Evolutionary conservation across 2,797 vertebrate genomes (phyloP).

Genomic region (Aythya fuligula): DNA sequence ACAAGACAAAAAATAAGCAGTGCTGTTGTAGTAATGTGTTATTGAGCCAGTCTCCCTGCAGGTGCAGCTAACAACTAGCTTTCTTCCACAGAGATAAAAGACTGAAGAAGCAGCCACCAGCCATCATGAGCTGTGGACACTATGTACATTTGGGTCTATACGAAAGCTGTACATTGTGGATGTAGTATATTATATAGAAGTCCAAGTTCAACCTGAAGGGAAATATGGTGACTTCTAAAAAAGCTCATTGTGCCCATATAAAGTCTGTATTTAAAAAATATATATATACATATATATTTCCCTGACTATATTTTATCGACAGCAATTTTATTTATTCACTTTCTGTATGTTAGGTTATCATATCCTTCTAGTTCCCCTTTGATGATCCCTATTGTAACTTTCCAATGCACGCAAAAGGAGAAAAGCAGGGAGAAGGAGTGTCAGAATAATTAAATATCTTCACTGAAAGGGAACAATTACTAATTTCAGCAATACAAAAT

Average conservation of each 20-base stretch:
- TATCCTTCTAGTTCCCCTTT: not conserved
- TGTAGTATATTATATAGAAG: not conserved
- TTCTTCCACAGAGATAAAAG: not conserved
- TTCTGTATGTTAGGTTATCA: not conserved
- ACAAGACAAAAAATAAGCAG: not conserved
- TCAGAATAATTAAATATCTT: slow-evolving; percentile 37
- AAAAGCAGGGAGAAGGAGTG: not conserved
- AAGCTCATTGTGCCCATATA: not conserved
- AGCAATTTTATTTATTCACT: not conserved
- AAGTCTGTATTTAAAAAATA: not conserved
- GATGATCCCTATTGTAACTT: not conserved
- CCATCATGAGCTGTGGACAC: not conserved
- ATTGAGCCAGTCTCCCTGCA: not conserved
- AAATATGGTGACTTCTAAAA: not conserved
- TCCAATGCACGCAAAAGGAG: not conserved
- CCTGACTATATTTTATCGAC: not conserved
- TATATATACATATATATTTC: not conserved
- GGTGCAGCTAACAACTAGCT: not conserved
- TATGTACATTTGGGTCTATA: not conserved
- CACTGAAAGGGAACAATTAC: slow-evolving; percentile 17
- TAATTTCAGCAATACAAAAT: slow-evolving; percentile 33
- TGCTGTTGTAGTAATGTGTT: not conserved
- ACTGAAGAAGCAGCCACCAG: not conserved
- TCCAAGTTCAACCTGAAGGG: not conserved
- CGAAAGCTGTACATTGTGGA: not conserved